Conservation (phyloP, 2,888 invertebrate species). For the Tholera decimalis region DNA sequence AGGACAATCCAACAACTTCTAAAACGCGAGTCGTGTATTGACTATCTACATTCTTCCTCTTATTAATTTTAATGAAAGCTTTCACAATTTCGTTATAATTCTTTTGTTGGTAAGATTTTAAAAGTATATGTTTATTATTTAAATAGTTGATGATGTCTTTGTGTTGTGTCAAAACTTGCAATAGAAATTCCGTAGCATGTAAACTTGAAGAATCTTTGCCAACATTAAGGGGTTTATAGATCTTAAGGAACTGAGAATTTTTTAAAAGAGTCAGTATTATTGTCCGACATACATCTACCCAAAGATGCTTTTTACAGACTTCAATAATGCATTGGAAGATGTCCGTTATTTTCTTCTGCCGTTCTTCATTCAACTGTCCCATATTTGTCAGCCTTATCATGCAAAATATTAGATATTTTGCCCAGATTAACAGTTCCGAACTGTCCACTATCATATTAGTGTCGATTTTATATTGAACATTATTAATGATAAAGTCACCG, state of each 20-base stretch:
- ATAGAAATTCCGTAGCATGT: constrained; percentile 80
- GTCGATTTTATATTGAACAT: constrained; percentile 74
- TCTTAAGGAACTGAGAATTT: constrained; percentile 83
- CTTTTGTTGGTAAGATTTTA: constrained; percentile 90
- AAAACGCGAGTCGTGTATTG: constrained; percentile 84
- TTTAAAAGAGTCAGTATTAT: constrained; percentile 81
- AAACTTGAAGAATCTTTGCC: constrained; percentile 75
- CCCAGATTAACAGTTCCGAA: constrained; percentile 84
- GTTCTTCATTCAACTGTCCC: constrained; percentile 72
- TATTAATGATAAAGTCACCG: constrained; percentile 71
- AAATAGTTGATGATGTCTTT: constrained; percentile 79
- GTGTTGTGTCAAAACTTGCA: constrained; percentile 77
- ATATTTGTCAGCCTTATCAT: constrained; percentile 79
- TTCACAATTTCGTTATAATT: constrained; percentile 86
- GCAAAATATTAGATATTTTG: constrained; percentile 85
- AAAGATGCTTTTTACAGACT: constrained; percentile 77
- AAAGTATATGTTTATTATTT: constrained; percentile 77
- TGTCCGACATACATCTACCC: constrained; percentile 76
- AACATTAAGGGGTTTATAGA: constrained; percentile 80
- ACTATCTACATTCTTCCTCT: constrained; percentile 78
- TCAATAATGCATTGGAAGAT: constrained; percentile 80
- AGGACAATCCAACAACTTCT: constrained; percentile 80
- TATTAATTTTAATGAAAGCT: constrained; percentile 87
- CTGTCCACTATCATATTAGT: constrained; percentile 71
- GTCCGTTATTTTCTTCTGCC: constrained; percentile 74